Evolutionary conservation across 2,797 vertebrate genomes (phyloP), one percentile per base, ranked within the genome.

Genomic region (Neoniphon sammara): DNA sequence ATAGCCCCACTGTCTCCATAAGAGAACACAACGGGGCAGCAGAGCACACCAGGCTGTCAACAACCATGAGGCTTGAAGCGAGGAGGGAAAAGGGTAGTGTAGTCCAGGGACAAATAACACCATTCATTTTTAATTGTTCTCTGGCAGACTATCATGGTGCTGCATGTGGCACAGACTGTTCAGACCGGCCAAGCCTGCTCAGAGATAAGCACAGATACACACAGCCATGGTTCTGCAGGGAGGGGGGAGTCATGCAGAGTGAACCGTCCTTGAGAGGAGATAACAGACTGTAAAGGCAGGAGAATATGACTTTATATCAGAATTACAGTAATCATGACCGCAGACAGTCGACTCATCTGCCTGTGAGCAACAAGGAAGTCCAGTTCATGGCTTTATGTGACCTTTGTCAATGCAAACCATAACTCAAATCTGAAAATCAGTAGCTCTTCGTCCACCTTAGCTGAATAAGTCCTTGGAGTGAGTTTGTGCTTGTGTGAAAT

Each of bases 241-340:
- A 8, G 7, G 31, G 5, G 5, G 31, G 63, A 74, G 81, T 86
- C 59, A 69, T 21, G 5, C 18, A 44, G 52, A 83, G 54, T 75
- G 57, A 60, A 70, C 46, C 61, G 89, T 84, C 85, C 88, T 90
- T 92, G 85, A 81, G 14, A 39, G 21, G 34, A 80, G 88, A 91
- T 91, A 91, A 84, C 21, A 30, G 73, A 76, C 56, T 72, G 54
- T 80, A 83, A 89, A 84, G 11, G 68, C 21, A 57, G 52, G 55
- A 30, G 27, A 57, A 18, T 11, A 7, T 15, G 27, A 54, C 64
- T 54, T 85, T 70, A 50, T 84, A 86, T 86, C 80, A 81, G 58
- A 15, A 77, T 76, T 55, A 72, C 7, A 11, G 44, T 77, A 73
- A 82, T 81, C 49, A 30, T 17, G 21, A 75, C 15, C 69, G 4